phyloP scores from a whole-genome alignment of 2,113 vertebrate genomes.

The Crocuta crocuta region DNA sequence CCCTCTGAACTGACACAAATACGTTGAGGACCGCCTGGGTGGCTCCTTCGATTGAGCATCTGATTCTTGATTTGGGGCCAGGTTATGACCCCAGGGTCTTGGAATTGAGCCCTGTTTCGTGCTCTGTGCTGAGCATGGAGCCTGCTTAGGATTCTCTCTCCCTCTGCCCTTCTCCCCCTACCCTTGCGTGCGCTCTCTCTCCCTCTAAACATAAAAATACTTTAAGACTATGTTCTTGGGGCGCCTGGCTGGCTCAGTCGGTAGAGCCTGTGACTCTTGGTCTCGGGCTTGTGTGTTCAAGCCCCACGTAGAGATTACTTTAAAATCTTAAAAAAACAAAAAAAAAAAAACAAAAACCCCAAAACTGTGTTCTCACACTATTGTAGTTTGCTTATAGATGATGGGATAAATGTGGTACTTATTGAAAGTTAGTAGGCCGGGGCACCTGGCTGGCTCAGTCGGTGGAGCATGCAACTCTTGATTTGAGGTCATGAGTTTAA shows the following conservation, averaged over 20 bases:
- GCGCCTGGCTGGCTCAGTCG: not conserved
- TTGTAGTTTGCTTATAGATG: slow-evolving; percentile 19
- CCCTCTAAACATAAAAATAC: not conserved
- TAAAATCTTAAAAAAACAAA: not conserved
- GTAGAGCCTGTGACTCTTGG: not conserved
- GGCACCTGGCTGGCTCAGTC: not conserved
- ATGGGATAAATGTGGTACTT: not conserved
- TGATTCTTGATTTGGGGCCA: too few species aligned
- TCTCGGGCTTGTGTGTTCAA: not conserved
- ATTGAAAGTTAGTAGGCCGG: not conserved
- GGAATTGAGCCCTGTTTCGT: too few species aligned
- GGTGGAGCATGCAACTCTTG: not conserved
- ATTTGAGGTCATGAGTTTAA: not conserved
- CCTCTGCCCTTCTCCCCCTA: too few species aligned
- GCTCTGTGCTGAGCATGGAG: too few species aligned
- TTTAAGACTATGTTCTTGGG: not conserved
- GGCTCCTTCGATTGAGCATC: not conserved
- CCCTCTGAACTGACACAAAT: not conserved
- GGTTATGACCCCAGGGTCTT: too few species aligned
- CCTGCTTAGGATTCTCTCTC: too few species aligned
- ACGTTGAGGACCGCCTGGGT: not conserved
- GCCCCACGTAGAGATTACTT: not conserved
- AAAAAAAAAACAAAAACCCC: not conserved
- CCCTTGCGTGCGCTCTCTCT: too few species aligned
- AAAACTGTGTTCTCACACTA: not conserved